Evolutionary conservation across 2,113 vertebrate species (phyloP).

Genomic region (Varanus salvator): DNA sequence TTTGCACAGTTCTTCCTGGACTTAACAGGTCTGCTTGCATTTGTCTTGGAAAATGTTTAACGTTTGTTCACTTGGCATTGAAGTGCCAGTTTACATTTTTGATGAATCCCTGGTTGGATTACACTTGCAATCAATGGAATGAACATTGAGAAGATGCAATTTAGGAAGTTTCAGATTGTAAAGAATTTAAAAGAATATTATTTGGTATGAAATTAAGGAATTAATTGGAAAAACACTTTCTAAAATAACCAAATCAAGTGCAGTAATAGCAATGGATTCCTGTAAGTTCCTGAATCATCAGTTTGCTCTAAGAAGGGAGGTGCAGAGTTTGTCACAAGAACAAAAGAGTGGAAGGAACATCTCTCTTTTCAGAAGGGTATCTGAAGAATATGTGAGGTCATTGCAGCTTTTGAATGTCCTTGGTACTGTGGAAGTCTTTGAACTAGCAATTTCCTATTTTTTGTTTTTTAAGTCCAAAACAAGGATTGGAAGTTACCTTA

Average conservation of each 20-base stretch:
- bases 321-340: background rate
- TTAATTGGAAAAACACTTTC: background rate
- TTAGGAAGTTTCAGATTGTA: background rate
- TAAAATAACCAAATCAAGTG: slow-evolving; percentile 8
- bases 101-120: slow-evolving; percentile 30
- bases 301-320: slow-evolving; percentile 14
- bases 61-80: slow-evolving; percentile 21
- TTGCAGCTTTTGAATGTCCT: background rate
- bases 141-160: background rate
- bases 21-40: slow-evolving; percentile 41
- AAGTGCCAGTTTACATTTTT: slow-evolving; percentile 16
- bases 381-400: slow-evolving; percentile 23
- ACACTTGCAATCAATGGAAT: background rate
- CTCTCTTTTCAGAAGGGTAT: rapidly evolving
- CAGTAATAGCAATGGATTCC: background rate
- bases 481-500: slow-evolving; percentile 28
- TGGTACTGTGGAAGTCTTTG: slow-evolving; percentile 11
- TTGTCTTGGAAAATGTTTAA: background rate
- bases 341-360: slow-evolving; percentile 43
- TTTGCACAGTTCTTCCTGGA: background rate
- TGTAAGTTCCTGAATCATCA: slow-evolving; percentile 23
- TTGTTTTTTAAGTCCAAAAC: background rate
- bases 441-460: background rate
- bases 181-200: background rate
- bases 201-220: slow-evolving; percentile 26